Percentiles rank a stretch among this genome's conserved stretches.
These are phyloP conservation scores for Sycon ciliatum DNA, from an alignment of 37 sponge, comb jelly and placozoan genomes.

Conservation along the genomic window DNA sequence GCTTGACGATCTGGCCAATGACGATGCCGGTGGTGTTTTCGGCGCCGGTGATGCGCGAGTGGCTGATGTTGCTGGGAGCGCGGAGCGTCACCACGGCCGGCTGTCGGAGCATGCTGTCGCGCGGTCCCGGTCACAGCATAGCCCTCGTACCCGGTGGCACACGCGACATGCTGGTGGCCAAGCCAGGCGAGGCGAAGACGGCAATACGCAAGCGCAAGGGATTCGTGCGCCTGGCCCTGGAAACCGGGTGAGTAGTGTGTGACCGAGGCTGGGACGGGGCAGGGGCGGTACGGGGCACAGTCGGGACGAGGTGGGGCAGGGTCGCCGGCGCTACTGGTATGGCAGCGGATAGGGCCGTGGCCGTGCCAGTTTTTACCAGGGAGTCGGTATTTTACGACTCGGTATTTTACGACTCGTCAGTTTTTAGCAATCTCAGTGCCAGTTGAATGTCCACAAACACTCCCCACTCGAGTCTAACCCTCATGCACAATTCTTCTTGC, in stretches of 20 bases:
- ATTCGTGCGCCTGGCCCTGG: constrained; percentile 5
- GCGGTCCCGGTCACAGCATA: constrained; percentile 15
- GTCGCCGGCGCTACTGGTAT: no score
- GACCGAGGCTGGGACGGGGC: no score
- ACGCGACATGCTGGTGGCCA: constrained; percentile 1
- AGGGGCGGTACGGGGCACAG: no score
- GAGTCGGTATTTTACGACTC: no score
- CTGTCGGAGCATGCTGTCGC: background rate
- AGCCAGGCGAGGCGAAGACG: background rate
- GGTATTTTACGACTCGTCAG: no score
- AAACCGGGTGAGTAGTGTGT: constrained; percentile 21
- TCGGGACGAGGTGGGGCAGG: no score
- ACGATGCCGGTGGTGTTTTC: background rate
- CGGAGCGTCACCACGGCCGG: background rate
- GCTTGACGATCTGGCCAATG: background rate
- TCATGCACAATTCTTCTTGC: no score
- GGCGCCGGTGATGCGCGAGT: background rate
- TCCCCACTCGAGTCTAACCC: no score
- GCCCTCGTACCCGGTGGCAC: constrained; percentile 14
- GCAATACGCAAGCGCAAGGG: background rate
- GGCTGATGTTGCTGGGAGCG: background rate
- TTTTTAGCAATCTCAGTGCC: no score
- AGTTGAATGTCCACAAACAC: no score
- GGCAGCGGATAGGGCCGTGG: no score
- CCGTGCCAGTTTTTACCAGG: no score